Base-by-base conservation (phyloP, 2,888 invertebrate species). In the Catocala sponsa region DNA sequence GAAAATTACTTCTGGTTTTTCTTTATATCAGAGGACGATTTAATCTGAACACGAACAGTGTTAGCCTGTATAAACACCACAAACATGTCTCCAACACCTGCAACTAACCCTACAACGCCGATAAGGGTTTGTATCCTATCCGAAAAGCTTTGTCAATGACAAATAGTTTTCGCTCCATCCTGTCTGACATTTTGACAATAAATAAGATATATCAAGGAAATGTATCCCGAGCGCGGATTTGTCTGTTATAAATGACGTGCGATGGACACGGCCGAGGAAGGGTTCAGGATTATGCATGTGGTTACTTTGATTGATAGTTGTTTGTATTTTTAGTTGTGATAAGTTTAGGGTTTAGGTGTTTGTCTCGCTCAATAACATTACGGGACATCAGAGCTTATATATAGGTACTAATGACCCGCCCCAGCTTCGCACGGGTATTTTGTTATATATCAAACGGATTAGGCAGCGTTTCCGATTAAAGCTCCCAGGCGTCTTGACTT, bases 111-210 rank as follows among this genome's bases (percentile, higher is more conserved):
- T 51, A 32, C 55, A 50, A 15, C 84, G 85, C 83, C 78, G 76
- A 80, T 74, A 75, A 78, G 76, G 81, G 80, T 83, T 81, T 82
- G 84, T 82, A 84, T 83, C 76, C 83, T 83, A 83, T 84, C 87
- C 86, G 78, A 85, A 87, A 87, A 90, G 90, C 90, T 91, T 90
- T 89, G 88, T 87, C 91, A 90, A 92, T 94, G 94, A 94, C 91
- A 94, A 94, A 94, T 94, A 87, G 93, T 92, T 82, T 74, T 82
- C 84, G 78, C 88, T 90, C 88, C 83, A 86, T 86, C 83, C 81
- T 79, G 78, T 88, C 87, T 90, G 91, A 89, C 93, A 82, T 91
- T 92, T 89, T 91, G 91, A 92, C 94, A 91, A 94, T 94, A 92
- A 92, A 94, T 91, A 92, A 91, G 87, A 89, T 85, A 91, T 91